phyloP scores from a whole-genome alignment of 30 jellyfish, hydroid and myxozoan species.

The Sanderia malayensis region DNA sequence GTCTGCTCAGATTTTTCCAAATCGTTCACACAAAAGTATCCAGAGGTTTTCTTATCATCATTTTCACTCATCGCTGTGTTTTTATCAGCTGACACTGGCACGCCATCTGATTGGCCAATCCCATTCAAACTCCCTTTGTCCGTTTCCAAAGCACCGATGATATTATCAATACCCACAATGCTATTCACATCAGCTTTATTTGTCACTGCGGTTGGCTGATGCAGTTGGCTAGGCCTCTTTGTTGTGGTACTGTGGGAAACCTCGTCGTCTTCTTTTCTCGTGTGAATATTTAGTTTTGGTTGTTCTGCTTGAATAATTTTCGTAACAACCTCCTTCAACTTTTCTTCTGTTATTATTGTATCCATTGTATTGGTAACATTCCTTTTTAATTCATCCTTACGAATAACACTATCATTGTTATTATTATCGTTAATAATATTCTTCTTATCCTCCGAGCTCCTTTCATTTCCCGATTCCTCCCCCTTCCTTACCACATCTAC shows the following conservation, averaged over 20 bases:
- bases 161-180: conserved; percentile 13
- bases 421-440: neutral
- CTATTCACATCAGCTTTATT: neutral
- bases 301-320: conserved; percentile 56
- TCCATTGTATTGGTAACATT: neutral
- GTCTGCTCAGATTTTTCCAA: conserved; percentile 12
- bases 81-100: neutral
- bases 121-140: neutral
- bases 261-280: conserved; percentile 22
- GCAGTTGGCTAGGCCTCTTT: conserved; percentile 6
- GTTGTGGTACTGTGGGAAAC: conserved; percentile 63
- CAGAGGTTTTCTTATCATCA: conserved; percentile 30
- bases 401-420: neutral
- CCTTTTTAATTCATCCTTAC: conserved; percentile 1
- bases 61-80: neutral
- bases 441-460: neutral
- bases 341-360: conserved; percentile 27
- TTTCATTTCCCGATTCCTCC: neutral
- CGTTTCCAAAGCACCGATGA: conserved; percentile 1
- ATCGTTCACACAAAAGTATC: conserved; percentile 18
- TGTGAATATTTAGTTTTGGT: conserved; percentile 31
- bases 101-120: conserved; percentile 37
- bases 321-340: conserved; percentile 41
- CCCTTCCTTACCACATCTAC: conserved; percentile 18
- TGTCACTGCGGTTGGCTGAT: conserved; percentile 10